A percentile compares a stretch with the other conserved stretches of the same genome.
Conservation (phyloP, 1,140 invertebrate genomes). For the Colletes gigas region DNA sequence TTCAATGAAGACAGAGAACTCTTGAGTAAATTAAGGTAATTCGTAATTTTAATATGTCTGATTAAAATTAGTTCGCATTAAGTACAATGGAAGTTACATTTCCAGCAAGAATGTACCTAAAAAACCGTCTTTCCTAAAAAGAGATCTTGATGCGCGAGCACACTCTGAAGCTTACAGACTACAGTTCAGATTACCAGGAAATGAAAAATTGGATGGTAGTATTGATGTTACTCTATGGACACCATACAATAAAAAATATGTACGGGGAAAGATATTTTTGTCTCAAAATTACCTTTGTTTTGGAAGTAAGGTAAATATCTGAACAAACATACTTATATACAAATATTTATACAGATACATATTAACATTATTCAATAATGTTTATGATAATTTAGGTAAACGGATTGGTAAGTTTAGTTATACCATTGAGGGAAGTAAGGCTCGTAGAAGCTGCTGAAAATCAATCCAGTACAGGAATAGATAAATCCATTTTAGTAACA, state of each 20-base stretch:
- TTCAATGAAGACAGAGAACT: constrained; percentile 93
- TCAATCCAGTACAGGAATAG: constrained; percentile 83
- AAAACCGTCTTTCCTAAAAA: constrained; percentile 93
- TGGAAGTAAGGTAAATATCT: constrained; percentile 90
- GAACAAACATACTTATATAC: neutral
- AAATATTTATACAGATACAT: neutral
- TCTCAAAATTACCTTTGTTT: constrained; percentile 98
- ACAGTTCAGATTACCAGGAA: constrained; percentile 91
- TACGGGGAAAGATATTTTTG: constrained; percentile 94
- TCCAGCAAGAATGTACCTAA: constrained; percentile 91
- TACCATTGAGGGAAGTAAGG: constrained; percentile 91
- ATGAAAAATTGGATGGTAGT: constrained; percentile 96
- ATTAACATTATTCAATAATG: constrained; percentile 20
- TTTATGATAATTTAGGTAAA: constrained; percentile 84
- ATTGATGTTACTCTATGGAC: constrained; percentile 95
- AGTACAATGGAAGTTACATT: constrained; percentile 33
- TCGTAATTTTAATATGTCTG: constrained; percentile 6
- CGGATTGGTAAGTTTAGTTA: constrained; percentile 91
- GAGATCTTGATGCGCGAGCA: constrained; percentile 96
- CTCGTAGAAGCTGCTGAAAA: constrained; percentile 88
- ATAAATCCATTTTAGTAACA: constrained; percentile 92
- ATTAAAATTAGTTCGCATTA: constrained; percentile 25
- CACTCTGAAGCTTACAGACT: constrained; percentile 93
- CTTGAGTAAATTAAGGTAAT: constrained; percentile 88
- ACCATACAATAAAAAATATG: constrained; percentile 96